Evolutionary conservation across 2,888 invertebrate genomes (phyloP).

Genomic region (Lithodes maja): DNA sequence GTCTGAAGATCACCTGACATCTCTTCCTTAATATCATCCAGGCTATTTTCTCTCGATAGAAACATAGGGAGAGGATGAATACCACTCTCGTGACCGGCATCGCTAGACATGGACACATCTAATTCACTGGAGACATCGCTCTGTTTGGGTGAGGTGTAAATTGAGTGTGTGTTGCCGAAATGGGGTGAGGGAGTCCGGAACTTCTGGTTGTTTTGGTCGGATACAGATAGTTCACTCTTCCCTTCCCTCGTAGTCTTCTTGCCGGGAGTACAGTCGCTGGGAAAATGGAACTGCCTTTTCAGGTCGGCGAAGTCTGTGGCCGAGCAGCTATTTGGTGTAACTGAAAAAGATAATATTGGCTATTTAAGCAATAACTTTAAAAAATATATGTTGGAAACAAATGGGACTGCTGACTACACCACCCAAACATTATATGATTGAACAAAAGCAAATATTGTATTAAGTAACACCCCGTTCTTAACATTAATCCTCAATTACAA

Average conservation of each 20-base stretch:
- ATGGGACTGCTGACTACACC: too few relatives aligned
- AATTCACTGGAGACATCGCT: slow-evolving; percentile 66
- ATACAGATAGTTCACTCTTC: not conserved
- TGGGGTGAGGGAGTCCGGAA: slow-evolving; percentile 15
- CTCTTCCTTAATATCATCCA: slow-evolving; percentile 60
- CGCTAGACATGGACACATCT: slow-evolving; percentile 56
- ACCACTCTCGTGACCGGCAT: slow-evolving; percentile 63
- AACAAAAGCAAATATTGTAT: too few relatives aligned
- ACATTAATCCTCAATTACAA: too few relatives aligned
- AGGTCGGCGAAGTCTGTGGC: slow-evolving; percentile 28
- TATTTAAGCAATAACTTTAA: too few relatives aligned
- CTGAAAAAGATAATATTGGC: slow-evolving; percentile 51
- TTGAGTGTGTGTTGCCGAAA: not conserved
- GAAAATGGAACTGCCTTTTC: slow-evolving; percentile 51
- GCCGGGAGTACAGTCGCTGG: slow-evolving; percentile 47
- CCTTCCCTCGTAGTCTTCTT: slow-evolving; percentile 29
- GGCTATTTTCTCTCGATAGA: slow-evolving; percentile 47
- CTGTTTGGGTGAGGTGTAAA: slow-evolving; percentile 22
- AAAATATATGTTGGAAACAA: too few relatives aligned
- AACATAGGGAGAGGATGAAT: slow-evolving; percentile 56
- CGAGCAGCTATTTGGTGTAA: slow-evolving; percentile 5
- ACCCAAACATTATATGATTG: too few relatives aligned
- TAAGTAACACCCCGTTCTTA: too few relatives aligned
- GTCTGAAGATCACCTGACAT: slow-evolving; percentile 24
- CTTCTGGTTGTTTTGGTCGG: not conserved